Evolutionary conservation across 2,113 vertebrate genomes (phyloP).

Genomic region (Motacilla alba): DNA sequence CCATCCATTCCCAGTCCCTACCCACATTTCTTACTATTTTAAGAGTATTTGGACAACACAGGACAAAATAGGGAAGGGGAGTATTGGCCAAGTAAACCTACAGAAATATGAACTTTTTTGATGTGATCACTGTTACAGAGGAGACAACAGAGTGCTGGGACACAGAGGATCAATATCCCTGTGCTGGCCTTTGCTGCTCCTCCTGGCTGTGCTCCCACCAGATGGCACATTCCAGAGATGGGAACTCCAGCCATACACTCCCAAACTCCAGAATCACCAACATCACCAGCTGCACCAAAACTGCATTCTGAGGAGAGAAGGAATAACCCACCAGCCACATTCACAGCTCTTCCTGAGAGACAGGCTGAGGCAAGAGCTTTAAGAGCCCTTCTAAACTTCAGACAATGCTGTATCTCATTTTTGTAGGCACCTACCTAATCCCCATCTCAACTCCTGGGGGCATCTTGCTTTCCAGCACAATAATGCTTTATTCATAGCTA

Average conservation of each 20-base stretch:
- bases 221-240: not conserved
- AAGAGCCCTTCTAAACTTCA: not conserved
- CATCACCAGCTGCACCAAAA: not conserved
- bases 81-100: not conserved
- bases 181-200: not conserved
- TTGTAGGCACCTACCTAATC: not conserved
- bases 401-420: not conserved
- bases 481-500: not conserved
- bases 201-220: not conserved
- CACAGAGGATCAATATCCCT: not conserved
- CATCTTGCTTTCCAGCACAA: not conserved
- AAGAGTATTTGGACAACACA: not conserved
- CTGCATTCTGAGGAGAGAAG: not conserved
- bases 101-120: not conserved
- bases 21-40: not conserved
- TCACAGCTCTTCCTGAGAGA: not conserved
- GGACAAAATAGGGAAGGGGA: not conserved
- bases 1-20: not conserved
- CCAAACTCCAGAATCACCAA: accelerated
- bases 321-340: not conserved
- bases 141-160: not conserved
- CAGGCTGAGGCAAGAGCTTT: not conserved
- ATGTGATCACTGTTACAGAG: not conserved
- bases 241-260: not conserved
- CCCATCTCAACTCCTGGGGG: not conserved